Conservation (phyloP, 2,113 vertebrate species). For the Oostethus manadensis region DNA sequence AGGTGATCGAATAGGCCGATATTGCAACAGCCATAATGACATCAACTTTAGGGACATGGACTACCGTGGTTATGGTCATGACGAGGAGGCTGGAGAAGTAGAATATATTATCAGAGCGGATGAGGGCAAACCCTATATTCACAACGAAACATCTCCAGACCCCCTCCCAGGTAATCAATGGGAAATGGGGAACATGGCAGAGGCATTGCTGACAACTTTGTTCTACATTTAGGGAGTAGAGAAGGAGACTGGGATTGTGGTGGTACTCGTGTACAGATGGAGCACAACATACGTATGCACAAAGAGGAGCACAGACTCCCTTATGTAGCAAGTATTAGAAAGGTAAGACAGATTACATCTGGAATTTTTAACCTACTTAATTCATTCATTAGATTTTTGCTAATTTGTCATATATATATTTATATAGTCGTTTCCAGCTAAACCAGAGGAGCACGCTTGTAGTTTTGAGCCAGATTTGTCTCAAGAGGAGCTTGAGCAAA, state of each 20-base stretch:
- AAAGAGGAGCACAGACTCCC: conserved; percentile 59
- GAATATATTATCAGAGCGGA: conserved; percentile 58
- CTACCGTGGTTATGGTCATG: conserved; percentile 70
- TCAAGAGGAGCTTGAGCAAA: conserved; percentile 73
- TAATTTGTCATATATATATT: not conserved
- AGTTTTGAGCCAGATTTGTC: conserved; percentile 37
- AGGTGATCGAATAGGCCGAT: conserved; percentile 81
- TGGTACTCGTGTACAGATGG: conserved; percentile 37
- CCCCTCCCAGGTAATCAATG: conserved; percentile 37
- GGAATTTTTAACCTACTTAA: not conserved
- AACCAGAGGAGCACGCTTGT: conserved; percentile 35
- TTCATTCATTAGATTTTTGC: not conserved
- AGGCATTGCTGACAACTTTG: conserved; percentile 43
- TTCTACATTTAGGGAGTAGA: conserved; percentile 26
- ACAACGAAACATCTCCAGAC: conserved; percentile 39
- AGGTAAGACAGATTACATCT: conserved; percentile 41
- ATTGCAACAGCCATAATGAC: conserved; percentile 72
- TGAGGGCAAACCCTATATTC: conserved; percentile 54
- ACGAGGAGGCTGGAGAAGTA: conserved; percentile 49
- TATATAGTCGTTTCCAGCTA: conserved; percentile 39
- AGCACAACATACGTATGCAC: conserved; percentile 34
- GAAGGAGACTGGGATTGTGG: conserved; percentile 43
- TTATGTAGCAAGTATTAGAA: conserved; percentile 49
- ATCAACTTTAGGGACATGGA: conserved; percentile 87
- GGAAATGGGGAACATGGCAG: conserved; percentile 41